Evolutionary conservation across 2,888 invertebrate genomes (phyloP), one percentile per base, ranked within the genome.

Genomic region (Phalera bucephala): DNA sequence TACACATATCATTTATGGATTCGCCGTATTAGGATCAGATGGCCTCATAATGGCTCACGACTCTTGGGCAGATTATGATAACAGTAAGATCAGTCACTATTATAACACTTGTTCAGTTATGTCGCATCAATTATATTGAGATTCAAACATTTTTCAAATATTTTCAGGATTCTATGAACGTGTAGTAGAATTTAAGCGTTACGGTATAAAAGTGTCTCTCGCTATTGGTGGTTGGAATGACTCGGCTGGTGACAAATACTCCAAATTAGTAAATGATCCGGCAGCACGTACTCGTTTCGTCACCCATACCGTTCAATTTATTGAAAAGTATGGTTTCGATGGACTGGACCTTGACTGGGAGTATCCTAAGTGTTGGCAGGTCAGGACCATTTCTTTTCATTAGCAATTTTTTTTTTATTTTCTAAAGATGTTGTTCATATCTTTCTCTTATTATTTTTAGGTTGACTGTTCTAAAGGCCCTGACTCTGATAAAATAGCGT

Each of bases 181-280:
- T 13, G 96, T 97, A 1, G 93, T 94, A 0, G 94, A 92, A 0
- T 93, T 94, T 57, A 97, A 95, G 70, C 89, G 93, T 33, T 93
- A 94, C 57, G 95, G 95, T 0, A 90, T 96, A 21, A 98, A 97
- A 74, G 96, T 97, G 0, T 93, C 95, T 0, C 81, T 98, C 7
- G 97, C 96, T 1, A 89, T 98, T 13, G 98, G 98, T n/a, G 98
- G 98, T 1, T 98, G 98, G 97, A 97, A 97, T 69, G 97, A 98
- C 76, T 97, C 97, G 0, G 94, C 93, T 20, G 96, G 96, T 0
- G 96, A 96, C 70, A 97, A 97, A 69, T 97, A 97, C 78, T 96
- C 96, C 13, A 92, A 94, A 40, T 76, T 97, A 12, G 97, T 96
- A 0, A 95, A 96, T 61, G 94, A 91, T 68, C 93, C 95, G 0